Evolutionary conservation across 2,113 vertebrate genomes (phyloP).

Genomic region (Oryzias curvinotus): DNA sequence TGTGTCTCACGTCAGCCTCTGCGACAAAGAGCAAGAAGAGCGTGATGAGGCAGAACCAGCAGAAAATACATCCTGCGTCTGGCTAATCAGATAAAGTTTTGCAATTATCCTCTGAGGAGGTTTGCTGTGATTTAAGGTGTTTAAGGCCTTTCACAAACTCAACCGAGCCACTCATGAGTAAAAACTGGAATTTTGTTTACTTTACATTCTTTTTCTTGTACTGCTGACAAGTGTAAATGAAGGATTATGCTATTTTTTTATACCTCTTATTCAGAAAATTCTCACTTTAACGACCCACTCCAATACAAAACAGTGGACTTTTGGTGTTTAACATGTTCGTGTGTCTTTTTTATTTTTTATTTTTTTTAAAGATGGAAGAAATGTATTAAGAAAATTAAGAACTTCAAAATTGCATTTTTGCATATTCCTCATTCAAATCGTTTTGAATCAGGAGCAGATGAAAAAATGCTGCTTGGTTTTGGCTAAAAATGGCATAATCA

Average conservation of each 20-base stretch:
- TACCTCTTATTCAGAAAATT: too few species aligned
- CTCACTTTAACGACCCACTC: too few species aligned
- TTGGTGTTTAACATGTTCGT: too few species aligned
- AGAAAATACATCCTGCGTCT: constrained; percentile 22
- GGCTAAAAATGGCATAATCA: too few species aligned
- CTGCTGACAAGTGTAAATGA: constrained; percentile 4
- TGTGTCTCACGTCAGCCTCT: constrained; percentile 18
- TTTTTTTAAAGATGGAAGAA: too few species aligned
- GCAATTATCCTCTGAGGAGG: constrained; percentile 41
- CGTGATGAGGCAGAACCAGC: constrained; percentile 53
- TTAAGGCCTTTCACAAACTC: constrained; percentile 11
- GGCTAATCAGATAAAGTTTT: constrained; percentile 38
- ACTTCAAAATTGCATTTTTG: too few species aligned
- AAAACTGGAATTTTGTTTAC: constrained; percentile 3
- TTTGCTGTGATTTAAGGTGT: constrained; percentile 34
- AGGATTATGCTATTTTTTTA: constrained; percentile 13
- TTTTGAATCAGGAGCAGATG: too few species aligned
- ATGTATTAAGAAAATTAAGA: too few species aligned
- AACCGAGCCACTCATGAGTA: constrained; percentile 12
- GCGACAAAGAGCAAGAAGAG: constrained; percentile 45
- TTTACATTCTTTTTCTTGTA: background rate
- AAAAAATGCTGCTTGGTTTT: too few species aligned
- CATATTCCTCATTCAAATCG: too few species aligned
- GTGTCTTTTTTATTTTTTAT: too few species aligned
- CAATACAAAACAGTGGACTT: too few species aligned